These are phyloP conservation scores for Morpho helenor DNA, from an alignment of 2,888 invertebrate genomes.

Conservation along the genomic window DNA sequence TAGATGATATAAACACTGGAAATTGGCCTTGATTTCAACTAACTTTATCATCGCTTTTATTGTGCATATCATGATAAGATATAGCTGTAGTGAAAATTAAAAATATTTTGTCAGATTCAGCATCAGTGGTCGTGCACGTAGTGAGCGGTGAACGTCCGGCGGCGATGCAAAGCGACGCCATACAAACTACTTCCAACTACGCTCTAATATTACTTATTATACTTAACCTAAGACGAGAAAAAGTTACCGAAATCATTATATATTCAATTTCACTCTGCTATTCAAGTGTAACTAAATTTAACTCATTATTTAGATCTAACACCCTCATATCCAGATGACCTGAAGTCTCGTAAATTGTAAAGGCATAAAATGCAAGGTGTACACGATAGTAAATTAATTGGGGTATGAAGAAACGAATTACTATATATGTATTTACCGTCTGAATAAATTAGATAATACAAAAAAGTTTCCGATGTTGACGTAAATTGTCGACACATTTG, in stretches of 20 bases:
- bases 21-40: too few relatives aligned
- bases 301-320: constrained; percentile 8
- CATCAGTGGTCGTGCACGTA: constrained; percentile 90
- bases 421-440: constrained; percentile 31
- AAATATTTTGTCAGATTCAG: constrained; percentile 79
- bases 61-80: too few relatives aligned
- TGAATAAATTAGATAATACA: constrained; percentile 26
- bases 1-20: too few relatives aligned
- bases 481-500: too few relatives aligned
- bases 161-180: constrained; percentile 77
- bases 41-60: too few relatives aligned
- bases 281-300: constrained; percentile 8
- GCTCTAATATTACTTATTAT: constrained; percentile 38
- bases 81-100: too few relatives aligned
- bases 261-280: constrained; percentile 6
- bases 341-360: constrained; percentile 29
- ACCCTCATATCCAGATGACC: constrained; percentile 55
- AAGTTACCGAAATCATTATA: constrained; percentile 21
- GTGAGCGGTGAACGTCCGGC: constrained; percentile 86
- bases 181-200: constrained; percentile 38
- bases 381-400: constrained; percentile 30
- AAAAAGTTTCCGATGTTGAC: not conserved
- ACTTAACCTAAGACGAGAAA: constrained; percentile 35
- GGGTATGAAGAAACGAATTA: constrained; percentile 64
- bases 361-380: constrained; percentile 40